Base-by-base conservation (phyloP, 2,113 vertebrate genomes). In the Paraplagusia blochii region DNA sequence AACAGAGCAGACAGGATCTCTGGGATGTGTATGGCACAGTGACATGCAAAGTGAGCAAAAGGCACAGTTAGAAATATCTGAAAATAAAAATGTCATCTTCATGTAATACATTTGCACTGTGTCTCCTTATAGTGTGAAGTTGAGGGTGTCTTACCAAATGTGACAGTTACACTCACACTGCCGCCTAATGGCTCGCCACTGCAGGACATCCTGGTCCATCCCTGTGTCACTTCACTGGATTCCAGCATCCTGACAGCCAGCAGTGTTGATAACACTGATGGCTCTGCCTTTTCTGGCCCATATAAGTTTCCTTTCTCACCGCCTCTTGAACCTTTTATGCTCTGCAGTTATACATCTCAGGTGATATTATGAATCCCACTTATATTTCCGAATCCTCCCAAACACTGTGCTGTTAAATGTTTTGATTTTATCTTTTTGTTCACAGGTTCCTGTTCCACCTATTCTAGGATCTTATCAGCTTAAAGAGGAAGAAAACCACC, bases 291-390 rank as follows among this genome's bases (percentile, higher is more conserved):
- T 82, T 95, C 83, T 0, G 93, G 95, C 4, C 94, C 94, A 0
- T 97, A 99, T 71, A 96, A 94, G 78, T 95, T 98, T 81, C 95
- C 95, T 43, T 94, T 98, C 76, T 90, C 92, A 52, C 95, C 94
- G 42, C 95, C 96, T 38, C 80, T 93, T 52, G 94, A 97, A 61
- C 88, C 89, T n/a, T 98, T 97, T 72, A 85, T 86, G 79, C 89
- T 95, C 15, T 98, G 94, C 67, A 95, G 92, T 76, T 96, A 96
- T 72, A 96, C 95, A 45, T 95, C 94, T 34, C 94, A 95, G 94
- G 95, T 96, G 91, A 8, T 17, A 47, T 39, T 10, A 11, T 18
- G 50, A 10, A 18, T 17, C 19, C 9, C 35, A 38, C 13, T 9
- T 11, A 38, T 5, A 34, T 18, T 13, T 1, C n/a, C 53, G 6